phyloP scores from a whole-genome alignment of 2,113 vertebrate species.

The Anoura caudifer region DNA sequence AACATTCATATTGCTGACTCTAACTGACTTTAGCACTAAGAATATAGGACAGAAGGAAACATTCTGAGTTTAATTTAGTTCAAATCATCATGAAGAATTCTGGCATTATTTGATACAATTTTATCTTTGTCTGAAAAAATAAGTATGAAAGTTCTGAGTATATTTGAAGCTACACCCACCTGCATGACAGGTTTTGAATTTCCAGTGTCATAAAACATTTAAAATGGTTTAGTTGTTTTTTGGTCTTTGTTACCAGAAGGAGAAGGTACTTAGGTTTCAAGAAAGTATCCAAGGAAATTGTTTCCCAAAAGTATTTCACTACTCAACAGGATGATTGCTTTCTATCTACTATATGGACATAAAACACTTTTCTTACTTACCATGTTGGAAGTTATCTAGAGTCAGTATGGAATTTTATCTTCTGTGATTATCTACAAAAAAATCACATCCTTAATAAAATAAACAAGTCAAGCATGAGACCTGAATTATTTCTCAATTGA shows the following conservation, averaged over 20 bases:
- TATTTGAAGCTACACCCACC: background rate
- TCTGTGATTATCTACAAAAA: background rate
- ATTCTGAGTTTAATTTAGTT: slow-evolving; percentile 18
- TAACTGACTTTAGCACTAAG: background rate
- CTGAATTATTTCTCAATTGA: background rate
- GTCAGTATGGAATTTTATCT: background rate
- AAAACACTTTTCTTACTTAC: background rate
- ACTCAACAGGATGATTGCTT: background rate
- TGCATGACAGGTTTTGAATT: background rate
- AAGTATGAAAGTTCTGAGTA: background rate
- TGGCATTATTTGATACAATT: slow-evolving; percentile 13
- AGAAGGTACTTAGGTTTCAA: background rate
- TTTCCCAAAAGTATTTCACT: background rate
- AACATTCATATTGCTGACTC: background rate
- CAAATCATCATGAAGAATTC: slow-evolving; percentile 1
- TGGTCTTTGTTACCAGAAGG: background rate
- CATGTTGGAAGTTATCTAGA: slow-evolving; percentile 40
- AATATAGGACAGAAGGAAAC: background rate
- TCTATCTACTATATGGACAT: background rate
- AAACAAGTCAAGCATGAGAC: background rate
- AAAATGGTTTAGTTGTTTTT: background rate
- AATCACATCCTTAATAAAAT: background rate
- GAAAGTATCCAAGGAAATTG: background rate
- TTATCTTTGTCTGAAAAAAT: background rate
- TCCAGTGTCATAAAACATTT: background rate